A percentile compares a stretch with the other conserved stretches of the same genome.
Conservation (phyloP, 2,113 vertebrate genomes). For the Bombycilla garrulus region DNA sequence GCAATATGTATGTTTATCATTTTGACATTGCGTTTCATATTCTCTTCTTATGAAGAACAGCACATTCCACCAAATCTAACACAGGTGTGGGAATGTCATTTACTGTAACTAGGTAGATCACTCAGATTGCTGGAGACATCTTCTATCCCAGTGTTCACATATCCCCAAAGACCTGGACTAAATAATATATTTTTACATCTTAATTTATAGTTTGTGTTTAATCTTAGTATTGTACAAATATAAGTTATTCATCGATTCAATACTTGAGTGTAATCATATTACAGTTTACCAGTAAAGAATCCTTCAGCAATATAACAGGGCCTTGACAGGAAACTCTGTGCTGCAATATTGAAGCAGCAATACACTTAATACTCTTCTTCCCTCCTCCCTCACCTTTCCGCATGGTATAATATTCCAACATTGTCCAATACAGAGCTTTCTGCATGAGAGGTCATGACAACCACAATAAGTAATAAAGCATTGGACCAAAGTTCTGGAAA, state of each 20-base stretch:
- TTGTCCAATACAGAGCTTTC: background rate
- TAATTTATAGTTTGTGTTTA: constrained; percentile 27
- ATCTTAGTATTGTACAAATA: background rate
- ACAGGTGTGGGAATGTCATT: constrained; percentile 18
- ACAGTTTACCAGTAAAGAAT: background rate
- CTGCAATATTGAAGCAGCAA: background rate
- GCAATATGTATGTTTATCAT: background rate
- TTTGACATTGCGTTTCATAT: constrained; percentile 21
- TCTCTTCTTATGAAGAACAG: background rate
- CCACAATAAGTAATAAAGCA: background rate
- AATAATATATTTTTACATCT: constrained; percentile 23
- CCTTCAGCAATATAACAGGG: background rate
- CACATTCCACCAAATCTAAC: constrained; percentile 22
- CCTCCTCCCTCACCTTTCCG: background rate
- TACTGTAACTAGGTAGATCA: background rate
- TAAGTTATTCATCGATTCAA: constrained; percentile 2
- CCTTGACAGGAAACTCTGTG: background rate
- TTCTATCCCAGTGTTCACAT: background rate
- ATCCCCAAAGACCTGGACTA: background rate
- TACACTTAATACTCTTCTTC: background rate
- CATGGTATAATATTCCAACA: background rate
- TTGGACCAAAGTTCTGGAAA: background rate
- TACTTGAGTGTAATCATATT: background rate
- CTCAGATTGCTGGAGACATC: constrained; percentile 3
- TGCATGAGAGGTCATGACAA: background rate